phyloP scores from a whole-genome alignment of 2,888 invertebrate genomes.

The Acrocyrtus sp. region DNA sequence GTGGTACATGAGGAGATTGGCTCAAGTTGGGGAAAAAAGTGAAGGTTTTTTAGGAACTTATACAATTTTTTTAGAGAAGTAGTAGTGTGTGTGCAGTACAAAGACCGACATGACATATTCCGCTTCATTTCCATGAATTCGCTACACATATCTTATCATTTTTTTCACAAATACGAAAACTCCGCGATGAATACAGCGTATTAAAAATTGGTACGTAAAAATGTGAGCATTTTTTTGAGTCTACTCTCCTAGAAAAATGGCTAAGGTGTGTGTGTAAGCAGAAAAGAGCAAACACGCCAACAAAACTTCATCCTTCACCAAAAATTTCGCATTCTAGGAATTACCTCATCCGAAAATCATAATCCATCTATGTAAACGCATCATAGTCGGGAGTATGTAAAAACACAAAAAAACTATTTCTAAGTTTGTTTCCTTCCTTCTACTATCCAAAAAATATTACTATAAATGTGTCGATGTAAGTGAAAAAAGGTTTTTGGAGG shows the following conservation, averaged over 20 bases:
- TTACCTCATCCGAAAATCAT: conserved; percentile 44
- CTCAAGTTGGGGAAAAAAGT: too few relatives aligned
- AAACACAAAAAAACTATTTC: too few relatives aligned
- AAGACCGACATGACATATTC: conserved; percentile 51
- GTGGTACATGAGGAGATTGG: too few relatives aligned
- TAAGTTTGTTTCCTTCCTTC: too few relatives aligned
- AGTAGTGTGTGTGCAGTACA: too few relatives aligned
- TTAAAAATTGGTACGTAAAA: conserved; percentile 24
- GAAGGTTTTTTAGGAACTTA: too few relatives aligned
- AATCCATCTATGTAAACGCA: conserved; percentile 31
- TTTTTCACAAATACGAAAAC: conserved; percentile 47
- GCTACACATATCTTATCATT: conserved; percentile 53
- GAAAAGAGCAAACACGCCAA: conserved; percentile 40
- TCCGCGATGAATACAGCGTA: conserved; percentile 35
- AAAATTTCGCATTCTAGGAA: conserved; percentile 31
- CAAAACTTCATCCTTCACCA: conserved; percentile 47
- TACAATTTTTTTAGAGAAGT: too few relatives aligned
- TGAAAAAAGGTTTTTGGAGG: too few relatives aligned
- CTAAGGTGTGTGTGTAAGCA: neutral
- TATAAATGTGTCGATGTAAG: too few relatives aligned
- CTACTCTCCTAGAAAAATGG: too few relatives aligned
- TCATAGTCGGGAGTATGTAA: too few relatives aligned
- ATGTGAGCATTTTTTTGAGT: conserved; percentile 4
- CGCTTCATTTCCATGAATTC: conserved; percentile 50
- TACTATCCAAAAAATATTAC: too few relatives aligned